These are phyloP conservation scores for Pantherophis alleghaniensis DNA, from an alignment of 2,797 vertebrate species.

Conservation along the genomic window DNA sequence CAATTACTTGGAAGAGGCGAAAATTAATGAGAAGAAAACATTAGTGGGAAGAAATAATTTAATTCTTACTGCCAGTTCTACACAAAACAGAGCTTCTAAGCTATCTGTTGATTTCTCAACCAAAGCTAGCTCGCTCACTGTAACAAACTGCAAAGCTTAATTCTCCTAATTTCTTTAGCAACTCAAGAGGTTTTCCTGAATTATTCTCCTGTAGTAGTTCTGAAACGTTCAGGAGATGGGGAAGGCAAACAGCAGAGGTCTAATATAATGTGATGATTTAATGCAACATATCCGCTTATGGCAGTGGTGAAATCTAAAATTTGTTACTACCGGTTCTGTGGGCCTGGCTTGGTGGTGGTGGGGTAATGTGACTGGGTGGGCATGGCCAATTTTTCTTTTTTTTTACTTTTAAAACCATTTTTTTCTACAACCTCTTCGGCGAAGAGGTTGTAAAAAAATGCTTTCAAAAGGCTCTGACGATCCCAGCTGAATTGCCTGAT, in stretches of 20 bases:
- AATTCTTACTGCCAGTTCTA: slow-evolving; percentile 59
- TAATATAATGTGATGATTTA: neutral
- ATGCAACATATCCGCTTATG: neutral
- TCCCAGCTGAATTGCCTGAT: no score
- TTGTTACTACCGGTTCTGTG: no score
- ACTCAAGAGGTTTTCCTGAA: neutral
- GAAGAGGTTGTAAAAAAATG: no score
- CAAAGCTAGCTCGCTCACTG: slow-evolving; percentile 40
- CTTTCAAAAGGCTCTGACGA: no score
- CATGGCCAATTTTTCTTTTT: no score
- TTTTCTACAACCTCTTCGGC: no score
- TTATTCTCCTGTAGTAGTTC: neutral
- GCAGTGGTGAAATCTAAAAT: no score
- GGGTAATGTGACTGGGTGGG: no score
- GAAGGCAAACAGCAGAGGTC: neutral
- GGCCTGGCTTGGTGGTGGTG: no score
- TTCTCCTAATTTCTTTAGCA: slow-evolving; percentile 13
- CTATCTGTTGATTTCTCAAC: slow-evolving; percentile 41
- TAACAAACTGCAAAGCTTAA: neutral
- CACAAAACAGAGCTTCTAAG: slow-evolving; percentile 60
- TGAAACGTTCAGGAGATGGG: neutral
- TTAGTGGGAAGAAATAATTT: slow-evolving; percentile 68
- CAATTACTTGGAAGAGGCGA: slow-evolving; percentile 71
- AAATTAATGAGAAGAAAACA: slow-evolving; percentile 65
- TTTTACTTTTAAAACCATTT: no score